Evolutionary conservation across 2,888 invertebrate genomes (phyloP).

Genomic region (Orgyia antiqua): DNA sequence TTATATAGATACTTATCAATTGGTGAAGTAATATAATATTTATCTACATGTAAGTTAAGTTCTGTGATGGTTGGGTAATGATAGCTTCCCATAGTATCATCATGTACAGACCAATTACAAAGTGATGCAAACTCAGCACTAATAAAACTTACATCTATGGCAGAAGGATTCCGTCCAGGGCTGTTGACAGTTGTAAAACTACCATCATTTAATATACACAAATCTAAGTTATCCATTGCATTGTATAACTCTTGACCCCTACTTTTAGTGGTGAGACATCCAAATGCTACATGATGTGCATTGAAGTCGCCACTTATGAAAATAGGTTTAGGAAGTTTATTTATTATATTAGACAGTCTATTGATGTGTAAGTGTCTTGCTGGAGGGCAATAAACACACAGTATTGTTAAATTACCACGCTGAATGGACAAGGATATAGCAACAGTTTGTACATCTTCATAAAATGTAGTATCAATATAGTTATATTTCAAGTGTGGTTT

Average conservation of each 20-base stretch:
- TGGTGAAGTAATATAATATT: slow-evolving; percentile 2
- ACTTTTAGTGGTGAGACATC: no score
- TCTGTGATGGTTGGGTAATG: slow-evolving; percentile 12
- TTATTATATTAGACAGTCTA: no score
- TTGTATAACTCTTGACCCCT: no score
- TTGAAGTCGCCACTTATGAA: no score
- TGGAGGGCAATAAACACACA: slow-evolving; percentile 4
- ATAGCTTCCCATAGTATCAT: slow-evolving; percentile 12
- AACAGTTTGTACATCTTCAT: slow-evolving; percentile 3
- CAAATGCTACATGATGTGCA: no score
- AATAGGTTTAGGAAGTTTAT: no score
- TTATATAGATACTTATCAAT: slow-evolving; percentile 8
- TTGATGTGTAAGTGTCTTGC: neutral
- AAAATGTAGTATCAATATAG: neutral
- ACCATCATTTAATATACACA: no score
- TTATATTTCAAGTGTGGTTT: slow-evolving; percentile 1
- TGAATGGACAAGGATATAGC: neutral
- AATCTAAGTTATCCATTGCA: no score
- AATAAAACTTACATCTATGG: no score
- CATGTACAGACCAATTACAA: slow-evolving; percentile 8
- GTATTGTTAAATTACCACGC: slow-evolving; percentile 1
- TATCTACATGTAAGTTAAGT: neutral
- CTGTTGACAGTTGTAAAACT: no score
- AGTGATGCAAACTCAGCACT: no score
- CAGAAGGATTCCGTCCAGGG: no score